Evolutionary conservation across 2,113 vertebrate genomes (phyloP).

Genomic region (Varanus salvator): DNA sequence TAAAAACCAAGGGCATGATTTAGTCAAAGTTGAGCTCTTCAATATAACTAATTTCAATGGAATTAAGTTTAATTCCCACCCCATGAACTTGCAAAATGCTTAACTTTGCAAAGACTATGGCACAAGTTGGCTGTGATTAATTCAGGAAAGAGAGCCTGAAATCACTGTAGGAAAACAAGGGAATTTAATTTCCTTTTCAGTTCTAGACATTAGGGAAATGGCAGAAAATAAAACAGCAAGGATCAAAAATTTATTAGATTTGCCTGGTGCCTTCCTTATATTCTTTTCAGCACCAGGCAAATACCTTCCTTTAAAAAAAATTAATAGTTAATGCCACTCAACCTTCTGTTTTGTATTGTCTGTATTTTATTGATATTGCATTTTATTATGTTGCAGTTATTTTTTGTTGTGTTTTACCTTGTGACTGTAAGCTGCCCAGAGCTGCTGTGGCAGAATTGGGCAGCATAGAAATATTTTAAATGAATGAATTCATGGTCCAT

Average conservation of each 20-base stretch:
- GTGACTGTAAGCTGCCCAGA: no score
- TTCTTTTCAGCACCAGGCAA: no score
- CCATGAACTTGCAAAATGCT: neutral
- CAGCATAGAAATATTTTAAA: no score
- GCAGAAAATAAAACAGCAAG: neutral
- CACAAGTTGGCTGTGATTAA: neutral
- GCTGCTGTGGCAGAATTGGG: no score
- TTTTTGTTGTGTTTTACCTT: no score
- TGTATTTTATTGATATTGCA: no score
- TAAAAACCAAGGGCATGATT: neutral
- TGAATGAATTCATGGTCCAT: neutral
- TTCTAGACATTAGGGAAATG: neutral
- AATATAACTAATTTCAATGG: neutral
- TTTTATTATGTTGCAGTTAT: no score
- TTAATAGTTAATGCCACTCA: no score
- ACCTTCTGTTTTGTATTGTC: no score
- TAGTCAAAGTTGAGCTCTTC: neutral
- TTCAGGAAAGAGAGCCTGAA: neutral
- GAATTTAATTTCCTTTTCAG: neutral
- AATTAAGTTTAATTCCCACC: neutral
- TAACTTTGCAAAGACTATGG: no score
- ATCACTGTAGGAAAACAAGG: neutral
- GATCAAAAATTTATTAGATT: neutral
- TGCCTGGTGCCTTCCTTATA: no score
- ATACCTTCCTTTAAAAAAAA: no score